Base-by-base conservation (phyloP, 2,113 vertebrate genomes). In the Stigmatopora nigra region DNA sequence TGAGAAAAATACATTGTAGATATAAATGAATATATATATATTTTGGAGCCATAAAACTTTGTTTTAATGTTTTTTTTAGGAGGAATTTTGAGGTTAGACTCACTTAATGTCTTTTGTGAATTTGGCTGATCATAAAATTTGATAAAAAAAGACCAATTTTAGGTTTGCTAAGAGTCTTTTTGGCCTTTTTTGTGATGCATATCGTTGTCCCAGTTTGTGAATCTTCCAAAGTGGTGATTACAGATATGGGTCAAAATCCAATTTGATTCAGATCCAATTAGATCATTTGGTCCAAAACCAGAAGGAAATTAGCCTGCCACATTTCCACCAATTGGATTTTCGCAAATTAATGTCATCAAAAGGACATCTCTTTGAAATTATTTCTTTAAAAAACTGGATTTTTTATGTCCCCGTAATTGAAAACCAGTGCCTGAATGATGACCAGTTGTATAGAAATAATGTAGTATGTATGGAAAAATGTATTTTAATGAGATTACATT, bases 231-330 rank as follows among this genome's bases (percentile, higher is more conserved):
- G 58, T 62, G 72, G 58, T 62, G 72, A 83, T 64, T 56, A 66
- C 71, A 75, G 25, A 55, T 25, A 55, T 52, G 68, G 31, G 69
- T 73, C 61, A 69, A 65, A 83, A 87, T 82, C 72, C 56, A 69
- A 82, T 87, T 11, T 84, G 72, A 12, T 49, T 17, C 1, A 13
- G 61, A 67, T 72, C 69, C 71, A 81, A 85, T 87, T 72, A 83
- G 84, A 76, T 84, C 83, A 84, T 78, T 51, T 67, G 13, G 17
- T 51, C 69, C 19, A 41, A 41, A 69, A 69, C 66, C 63, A 41
- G 59, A 72, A 64, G 72, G 62, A 73, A 68, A 74, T 48, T 2
- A 36, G 9, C 61, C 13, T 52, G 7, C 71, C 67, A 78, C 79
- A 31, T 76, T 49, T 36, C 9, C 8, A 38, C 62, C 60, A 19